These are phyloP conservation scores for Hydrotaea cyrtoneurina DNA, from an alignment of 2,888 invertebrate genomes.

Conservation along the genomic window DNA sequence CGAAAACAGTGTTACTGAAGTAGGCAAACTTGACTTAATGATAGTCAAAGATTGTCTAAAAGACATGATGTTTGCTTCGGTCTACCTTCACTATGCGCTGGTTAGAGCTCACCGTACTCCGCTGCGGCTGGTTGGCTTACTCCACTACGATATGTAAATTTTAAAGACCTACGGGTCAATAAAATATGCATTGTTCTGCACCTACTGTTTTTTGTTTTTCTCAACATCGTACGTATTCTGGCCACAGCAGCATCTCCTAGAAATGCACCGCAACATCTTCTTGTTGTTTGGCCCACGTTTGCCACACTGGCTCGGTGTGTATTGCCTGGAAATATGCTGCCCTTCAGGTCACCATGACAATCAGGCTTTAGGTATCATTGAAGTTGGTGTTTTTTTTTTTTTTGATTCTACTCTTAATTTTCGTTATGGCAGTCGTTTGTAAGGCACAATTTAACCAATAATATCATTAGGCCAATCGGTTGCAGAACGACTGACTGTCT, in stretches of 20 bases:
- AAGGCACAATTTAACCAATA: slow-evolving; percentile 50
- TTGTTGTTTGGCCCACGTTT: slow-evolving; percentile 38
- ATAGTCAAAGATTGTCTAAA: slow-evolving; percentile 50
- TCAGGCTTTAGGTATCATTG: slow-evolving; percentile 66
- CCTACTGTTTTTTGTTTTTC: slow-evolving; percentile 49
- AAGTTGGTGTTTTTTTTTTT: slow-evolving; percentile 7
- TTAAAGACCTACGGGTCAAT: slow-evolving; percentile 60
- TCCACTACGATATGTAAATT: slow-evolving; percentile 50
- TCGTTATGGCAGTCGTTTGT: background rate
- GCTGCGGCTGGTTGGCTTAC: background rate
- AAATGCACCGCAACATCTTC: background rate
- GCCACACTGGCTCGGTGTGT: background rate
- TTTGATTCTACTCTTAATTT: slow-evolving; percentile 13
- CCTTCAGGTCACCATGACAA: slow-evolving; percentile 67
- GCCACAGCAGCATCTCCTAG: slow-evolving; percentile 12
- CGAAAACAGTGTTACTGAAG: slow-evolving; percentile 56
- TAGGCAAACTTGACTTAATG: slow-evolving; percentile 63
- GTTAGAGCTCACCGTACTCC: background rate
- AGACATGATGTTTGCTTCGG: slow-evolving; percentile 51
- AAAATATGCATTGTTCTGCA: slow-evolving; percentile 59
- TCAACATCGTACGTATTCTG: background rate
- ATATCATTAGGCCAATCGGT: slow-evolving; percentile 49
- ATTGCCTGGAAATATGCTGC: slow-evolving; percentile 32
- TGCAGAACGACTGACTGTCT: background rate
- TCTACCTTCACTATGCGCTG: slow-evolving; percentile 1